Conservation (phyloP, 2,113 vertebrate genomes). For the Tachuris rubrigastra region DNA sequence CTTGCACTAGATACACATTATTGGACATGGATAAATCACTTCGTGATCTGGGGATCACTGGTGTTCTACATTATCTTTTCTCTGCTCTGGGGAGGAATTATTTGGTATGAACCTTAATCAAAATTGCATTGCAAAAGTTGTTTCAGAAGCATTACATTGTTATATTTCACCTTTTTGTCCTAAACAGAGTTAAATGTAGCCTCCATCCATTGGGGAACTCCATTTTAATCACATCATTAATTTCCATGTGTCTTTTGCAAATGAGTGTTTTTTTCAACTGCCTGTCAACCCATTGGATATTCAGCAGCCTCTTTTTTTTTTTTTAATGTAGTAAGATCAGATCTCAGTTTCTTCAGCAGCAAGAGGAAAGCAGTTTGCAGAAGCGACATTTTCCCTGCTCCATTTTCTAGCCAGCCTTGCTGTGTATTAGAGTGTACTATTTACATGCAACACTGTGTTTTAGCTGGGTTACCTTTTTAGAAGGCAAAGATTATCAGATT, state of each 20-base stretch:
- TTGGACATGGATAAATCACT: slow-evolving; percentile 99
- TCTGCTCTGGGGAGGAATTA: slow-evolving; percentile 95
- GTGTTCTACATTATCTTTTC: slow-evolving; percentile 96
- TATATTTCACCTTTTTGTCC: not conserved
- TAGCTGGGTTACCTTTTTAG: not conserved
- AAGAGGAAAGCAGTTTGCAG: not conserved
- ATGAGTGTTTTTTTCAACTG: not conserved
- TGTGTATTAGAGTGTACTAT: not conserved
- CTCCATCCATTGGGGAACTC: not conserved
- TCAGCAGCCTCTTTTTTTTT: not conserved
- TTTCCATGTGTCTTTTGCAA: not conserved
- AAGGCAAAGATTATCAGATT: not conserved
- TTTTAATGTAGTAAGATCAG: not conserved
- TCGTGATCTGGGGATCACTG: slow-evolving; percentile 97
- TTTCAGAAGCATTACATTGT: not conserved
- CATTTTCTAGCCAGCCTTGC: not conserved
- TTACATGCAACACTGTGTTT: not conserved
- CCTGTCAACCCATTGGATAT: not conserved
- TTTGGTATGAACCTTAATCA: slow-evolving; percentile 80
- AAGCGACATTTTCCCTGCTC: not conserved
- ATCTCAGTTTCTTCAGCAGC: not conserved
- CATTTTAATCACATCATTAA: not conserved
- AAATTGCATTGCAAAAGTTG: not conserved
- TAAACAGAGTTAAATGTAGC: not conserved
- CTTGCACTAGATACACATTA: slow-evolving; percentile 96